Base-by-base conservation (phyloP, 2,797 vertebrate species). In the Oophaga sylvatica region DNA sequence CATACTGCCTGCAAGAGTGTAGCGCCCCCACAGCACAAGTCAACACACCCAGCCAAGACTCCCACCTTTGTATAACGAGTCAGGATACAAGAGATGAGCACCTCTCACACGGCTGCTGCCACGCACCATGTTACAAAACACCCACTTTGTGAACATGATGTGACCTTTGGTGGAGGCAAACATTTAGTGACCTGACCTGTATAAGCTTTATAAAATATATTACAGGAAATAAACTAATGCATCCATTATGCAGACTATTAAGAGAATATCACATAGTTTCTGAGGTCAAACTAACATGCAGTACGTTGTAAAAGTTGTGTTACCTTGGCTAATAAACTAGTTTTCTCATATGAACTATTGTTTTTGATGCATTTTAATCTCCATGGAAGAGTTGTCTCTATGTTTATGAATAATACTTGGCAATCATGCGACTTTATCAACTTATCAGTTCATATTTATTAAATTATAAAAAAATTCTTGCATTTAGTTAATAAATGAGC, bases 361-460 rank as follows among this genome's bases (percentile, higher is more conserved):
- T 35, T 73, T 81, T 81, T 81, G 35, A 81, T 87, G 63, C 41
- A n/a, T 75, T 79, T 57, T 81, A 75, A 75, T 81, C 79, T 59
- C 85, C 8, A 1, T 26, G 48, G 79, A 86, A 80, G 35, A 62
- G 70, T 22, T 81, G 29, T 86, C 78, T 81, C 70, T 48, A 7
- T 80, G 85, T 73, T 73, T 63, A 87, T 81, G 85, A 87, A 26
- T 41, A 81, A 75, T 81, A 75, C 60, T 87, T 87, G 85, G 85
- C 79, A 53, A 65, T 81, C 35, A 65, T 76, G n/a, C 68, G 65
- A 41, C 67, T 87, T 87, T 87, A 75, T 87, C 85, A 87, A 73
- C 79, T 73, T 81, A 81, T 86, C 80, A 81, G 77, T 31, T 87
- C 79, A 73, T 86, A 70, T 80, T 73, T 81, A 81, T 86, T 80